Evolutionary conservation across 2,113 vertebrate species (phyloP).

Genomic region (Paradisaea rubra): DNA sequence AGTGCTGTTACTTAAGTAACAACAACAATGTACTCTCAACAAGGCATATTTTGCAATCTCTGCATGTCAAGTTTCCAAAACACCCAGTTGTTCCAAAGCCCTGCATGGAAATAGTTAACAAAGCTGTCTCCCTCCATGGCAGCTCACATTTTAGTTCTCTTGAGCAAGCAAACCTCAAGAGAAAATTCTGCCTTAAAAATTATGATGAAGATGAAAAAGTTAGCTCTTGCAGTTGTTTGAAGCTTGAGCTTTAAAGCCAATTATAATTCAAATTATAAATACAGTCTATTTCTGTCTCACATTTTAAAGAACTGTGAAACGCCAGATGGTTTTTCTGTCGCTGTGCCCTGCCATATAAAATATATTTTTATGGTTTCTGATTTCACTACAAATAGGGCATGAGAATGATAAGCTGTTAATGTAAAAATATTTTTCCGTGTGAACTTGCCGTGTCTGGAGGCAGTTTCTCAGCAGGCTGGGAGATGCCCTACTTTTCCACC

Average conservation of each 20-base stretch:
- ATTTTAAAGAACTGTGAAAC: not conserved
- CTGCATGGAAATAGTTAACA: not conserved
- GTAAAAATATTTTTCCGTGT: not conserved
- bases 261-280: not conserved
- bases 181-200: not conserved
- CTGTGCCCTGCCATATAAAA: not conserved
- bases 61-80: not conserved
- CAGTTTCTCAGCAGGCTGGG: not conserved
- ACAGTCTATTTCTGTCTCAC: not conserved
- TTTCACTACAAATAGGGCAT: not conserved
- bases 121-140: not conserved
- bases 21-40: not conserved
- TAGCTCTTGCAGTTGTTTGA: not conserved
- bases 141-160: not conserved
- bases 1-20: not conserved
- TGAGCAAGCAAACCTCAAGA: not conserved
- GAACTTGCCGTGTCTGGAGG: not conserved
- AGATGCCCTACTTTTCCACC: constrained; percentile 2
- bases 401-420: not conserved
- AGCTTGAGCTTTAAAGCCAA: constrained; percentile 1
- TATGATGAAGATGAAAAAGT: not conserved
- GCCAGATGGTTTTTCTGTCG: constrained; percentile 3
- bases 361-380: not conserved
- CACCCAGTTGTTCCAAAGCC: not conserved
- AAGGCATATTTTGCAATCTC: not conserved